Evolutionary conservation across 2,113 vertebrate genomes (phyloP), one percentile per base, ranked within the genome.

Genomic region (Henicopernis longicauda): DNA sequence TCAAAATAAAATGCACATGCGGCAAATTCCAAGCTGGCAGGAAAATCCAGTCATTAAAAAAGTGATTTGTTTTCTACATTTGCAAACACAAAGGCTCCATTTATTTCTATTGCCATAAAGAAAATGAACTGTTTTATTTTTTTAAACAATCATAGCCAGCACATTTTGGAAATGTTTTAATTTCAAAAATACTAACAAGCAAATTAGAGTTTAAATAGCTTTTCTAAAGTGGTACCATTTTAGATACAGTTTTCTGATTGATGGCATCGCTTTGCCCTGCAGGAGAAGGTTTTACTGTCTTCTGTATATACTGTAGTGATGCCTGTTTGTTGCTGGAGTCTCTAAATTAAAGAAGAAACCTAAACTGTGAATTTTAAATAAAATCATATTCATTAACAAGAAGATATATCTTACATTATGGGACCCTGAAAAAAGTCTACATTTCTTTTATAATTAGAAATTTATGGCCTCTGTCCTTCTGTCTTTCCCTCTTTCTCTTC

Each of bases 41-140:
- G 81, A 95, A 98, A 98, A 97, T 80, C 96, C 91, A 96, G 96
- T 95, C 98, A 97, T 97, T 96, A 97, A 97, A 97, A 97, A 97
- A 97, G 87, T 97, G 90, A 97, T 98, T 98, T 96, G 96, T 97
- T 97, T 97, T 97, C 89, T 92, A 89, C 42, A 79, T 95, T 92
- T 97, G 91, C 93, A 83, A 97, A 93, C 78, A 92, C 69, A 93
- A 91, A 97, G 45, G 61, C 93, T 96, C 78, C 74, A 93, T 96
- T 98, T 97, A 95, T 96, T 97, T 96, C 86, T 83, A 93, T 20
- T 87, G 62, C 76, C 77, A 93, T 95, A 90, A 97, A 89, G 86
- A 97, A 96, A 97, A 97, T 87, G 94, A 97, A 84, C 76, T 61
- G 91, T 95, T 97, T 44, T 62, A 6, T 80, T 85, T 96, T 95